Conservation (phyloP, 2,113 vertebrate species). For the Alethe diademata region DNA sequence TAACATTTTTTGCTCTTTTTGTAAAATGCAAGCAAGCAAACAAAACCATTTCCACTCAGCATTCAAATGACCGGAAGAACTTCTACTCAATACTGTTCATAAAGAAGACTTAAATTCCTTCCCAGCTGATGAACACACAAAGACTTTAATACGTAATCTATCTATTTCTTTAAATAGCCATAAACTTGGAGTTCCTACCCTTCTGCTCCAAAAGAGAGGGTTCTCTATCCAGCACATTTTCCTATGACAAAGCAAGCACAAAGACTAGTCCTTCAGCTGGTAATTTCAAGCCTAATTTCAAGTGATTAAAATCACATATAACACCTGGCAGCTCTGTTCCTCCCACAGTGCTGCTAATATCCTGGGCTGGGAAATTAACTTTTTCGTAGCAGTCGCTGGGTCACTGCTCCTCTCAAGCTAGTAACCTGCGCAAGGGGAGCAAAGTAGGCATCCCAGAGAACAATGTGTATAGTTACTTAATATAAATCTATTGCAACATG, state of each 20-base stretch:
- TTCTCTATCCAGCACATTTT: not conserved
- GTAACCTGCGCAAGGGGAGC: not conserved
- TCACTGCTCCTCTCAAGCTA: not conserved
- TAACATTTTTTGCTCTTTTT: not conserved
- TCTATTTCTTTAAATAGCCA: not conserved
- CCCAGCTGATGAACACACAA: not conserved
- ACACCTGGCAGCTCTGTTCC: not conserved
- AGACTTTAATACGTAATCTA: not conserved
- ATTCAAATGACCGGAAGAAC: not conserved
- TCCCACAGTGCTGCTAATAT: not conserved
- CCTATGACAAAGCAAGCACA: not conserved
- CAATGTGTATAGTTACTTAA: not conserved
- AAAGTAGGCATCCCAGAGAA: not conserved
- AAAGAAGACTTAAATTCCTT: not conserved
- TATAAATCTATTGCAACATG: not conserved
- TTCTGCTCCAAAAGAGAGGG: accelerated
- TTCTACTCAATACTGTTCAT: not conserved
- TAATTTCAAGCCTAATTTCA: not conserved
- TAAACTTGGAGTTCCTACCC: not conserved
- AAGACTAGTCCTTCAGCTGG: accelerated
- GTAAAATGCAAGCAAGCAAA: not conserved
- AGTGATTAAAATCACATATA: not conserved
- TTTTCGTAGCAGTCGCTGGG: not conserved
- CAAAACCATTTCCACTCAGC: not conserved
- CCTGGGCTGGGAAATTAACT: not conserved